phyloP scores from a whole-genome alignment of 2,797 vertebrate genomes.

The Paramormyrops hopkinsi region DNA sequence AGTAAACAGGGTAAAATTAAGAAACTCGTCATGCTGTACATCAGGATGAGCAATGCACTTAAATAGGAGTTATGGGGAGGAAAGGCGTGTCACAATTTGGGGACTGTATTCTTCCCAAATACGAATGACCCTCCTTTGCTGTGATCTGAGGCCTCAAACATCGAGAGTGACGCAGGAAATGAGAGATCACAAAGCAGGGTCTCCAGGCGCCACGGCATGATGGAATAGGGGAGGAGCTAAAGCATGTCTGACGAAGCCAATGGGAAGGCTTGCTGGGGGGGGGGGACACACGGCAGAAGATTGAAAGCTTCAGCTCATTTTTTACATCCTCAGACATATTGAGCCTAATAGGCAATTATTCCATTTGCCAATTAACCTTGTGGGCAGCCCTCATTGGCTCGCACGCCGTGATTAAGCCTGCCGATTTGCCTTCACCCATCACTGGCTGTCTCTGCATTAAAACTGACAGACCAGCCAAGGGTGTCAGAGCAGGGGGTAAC shows the following conservation, averaged over 20 bases:
- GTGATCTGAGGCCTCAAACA: background rate
- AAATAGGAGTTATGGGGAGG: background rate
- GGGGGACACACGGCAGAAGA: constrained; percentile 37
- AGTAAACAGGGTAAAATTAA: constrained; percentile 37
- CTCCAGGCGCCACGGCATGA: background rate
- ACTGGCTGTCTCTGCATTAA: constrained; percentile 51
- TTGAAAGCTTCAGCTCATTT: constrained; percentile 53
- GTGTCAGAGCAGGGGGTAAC: constrained; percentile 7
- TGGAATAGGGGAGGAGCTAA: background rate
- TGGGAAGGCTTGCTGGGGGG: background rate
- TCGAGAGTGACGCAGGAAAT: background rate
- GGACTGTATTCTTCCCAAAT: background rate
- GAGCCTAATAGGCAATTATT: constrained; percentile 66
- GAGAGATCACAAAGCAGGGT: background rate
- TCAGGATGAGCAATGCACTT: constrained; percentile 27
- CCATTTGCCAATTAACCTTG: constrained; percentile 66
- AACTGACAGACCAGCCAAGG: constrained; percentile 52
- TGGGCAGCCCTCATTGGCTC: constrained; percentile 44
- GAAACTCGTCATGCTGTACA: constrained; percentile 34
- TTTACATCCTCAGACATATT: constrained; percentile 62
- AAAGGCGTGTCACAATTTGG: background rate
- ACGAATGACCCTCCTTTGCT: background rate
- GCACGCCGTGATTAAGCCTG: constrained; percentile 42
- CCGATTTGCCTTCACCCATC: constrained; percentile 57
- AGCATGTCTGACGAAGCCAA: background rate